Percentiles rank a stretch among this genome's conserved stretches.
phyloP scores from a whole-genome alignment of 2,888 invertebrate species.

The Thyatira batis region DNA sequence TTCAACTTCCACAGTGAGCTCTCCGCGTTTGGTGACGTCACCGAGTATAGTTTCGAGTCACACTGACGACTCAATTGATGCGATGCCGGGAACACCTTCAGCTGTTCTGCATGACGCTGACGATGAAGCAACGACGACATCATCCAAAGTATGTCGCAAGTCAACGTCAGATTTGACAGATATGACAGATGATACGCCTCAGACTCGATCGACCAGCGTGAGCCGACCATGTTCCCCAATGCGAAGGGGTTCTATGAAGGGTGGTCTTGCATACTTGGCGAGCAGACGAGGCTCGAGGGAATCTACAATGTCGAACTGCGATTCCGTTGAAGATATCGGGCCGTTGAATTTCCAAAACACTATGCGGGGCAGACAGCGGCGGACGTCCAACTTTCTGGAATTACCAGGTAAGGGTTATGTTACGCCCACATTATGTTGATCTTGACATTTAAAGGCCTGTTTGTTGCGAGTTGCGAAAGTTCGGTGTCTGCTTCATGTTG shows the following conservation, averaged over 20 bases:
- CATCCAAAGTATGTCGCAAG: conserved; percentile 84
- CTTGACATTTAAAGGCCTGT: background rate
- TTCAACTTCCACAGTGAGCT: conserved; percentile 73
- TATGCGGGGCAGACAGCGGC: conserved; percentile 88
- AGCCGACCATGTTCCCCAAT: conserved; percentile 85
- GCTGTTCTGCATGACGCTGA: conserved; percentile 68
- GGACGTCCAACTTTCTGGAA: conserved; percentile 94
- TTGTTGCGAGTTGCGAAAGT: background rate
- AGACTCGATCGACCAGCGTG: conserved; percentile 83
- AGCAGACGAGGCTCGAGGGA: conserved; percentile 92
- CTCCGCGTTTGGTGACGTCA: conserved; percentile 68
- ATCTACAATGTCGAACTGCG: conserved; percentile 87
- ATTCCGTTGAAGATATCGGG: conserved; percentile 87
- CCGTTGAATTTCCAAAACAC: conserved; percentile 91
- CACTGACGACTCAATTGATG: conserved; percentile 72
- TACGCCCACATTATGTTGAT: background rate
- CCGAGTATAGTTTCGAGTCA: conserved; percentile 78
- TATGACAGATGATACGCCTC: conserved; percentile 81
- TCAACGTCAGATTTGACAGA: conserved; percentile 90
- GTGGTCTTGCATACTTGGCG: conserved; percentile 90
- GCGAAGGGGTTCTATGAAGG: conserved; percentile 86
- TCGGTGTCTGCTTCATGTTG: background rate
- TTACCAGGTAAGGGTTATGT: conserved; percentile 85
- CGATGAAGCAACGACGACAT: conserved; percentile 72
- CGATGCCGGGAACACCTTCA: conserved; percentile 69